Evolutionary conservation across 2,888 invertebrate genomes (phyloP), one percentile per base, ranked within the genome.

Genomic region (Melanargia galathea): DNA sequence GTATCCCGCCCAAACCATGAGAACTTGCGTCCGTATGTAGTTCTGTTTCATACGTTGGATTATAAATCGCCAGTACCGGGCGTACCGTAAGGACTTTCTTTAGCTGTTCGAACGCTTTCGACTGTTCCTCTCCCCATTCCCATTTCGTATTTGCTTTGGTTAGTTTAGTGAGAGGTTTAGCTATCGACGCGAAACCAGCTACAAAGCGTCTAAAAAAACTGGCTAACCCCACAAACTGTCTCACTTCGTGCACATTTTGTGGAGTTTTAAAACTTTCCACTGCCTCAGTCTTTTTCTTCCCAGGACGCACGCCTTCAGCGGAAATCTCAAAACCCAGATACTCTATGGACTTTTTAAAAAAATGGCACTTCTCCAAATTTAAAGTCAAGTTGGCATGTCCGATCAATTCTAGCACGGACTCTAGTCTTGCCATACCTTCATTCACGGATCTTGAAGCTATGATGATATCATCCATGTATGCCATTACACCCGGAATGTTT

Each of bases 191-290:
- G 20, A 45, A 45, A 18, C 20, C 20, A 5, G 18, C 20, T 7
- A 45, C 45, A 13, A 45, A 45, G 20, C 45, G 45, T 10, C 20
- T 45, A 20, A 45, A 45, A 20, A 45, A 45, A 20, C 45, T 45
- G 7, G 45, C 16, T 45, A 45, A 18, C 8, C 45, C 45, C 13
- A 45, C 13, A 20, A 45, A 45, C 6, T 45, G 20, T 45, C 45
- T 45, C 45, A 45, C 38, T 13, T 38, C 38, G 13, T 45, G 45
- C 45, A 20, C 16, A 45, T 45, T 45, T 20, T 45, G 18, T 16
- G 16, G 45, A 7, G 13, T 13, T 45, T 7, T 7, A 45, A 45
- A 45, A 1, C 8, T 7, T 45, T 16, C 45, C 8, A 45, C 45
- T 20, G 45, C 20, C 18, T 45, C 45, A 7, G 20, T 45, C 13